A percentile compares a stretch with the other conserved stretches of the same genome.
Evolutionary conservation across 2,888 invertebrate genomes (phyloP).

Genomic region (Rhingia campestris): DNA sequence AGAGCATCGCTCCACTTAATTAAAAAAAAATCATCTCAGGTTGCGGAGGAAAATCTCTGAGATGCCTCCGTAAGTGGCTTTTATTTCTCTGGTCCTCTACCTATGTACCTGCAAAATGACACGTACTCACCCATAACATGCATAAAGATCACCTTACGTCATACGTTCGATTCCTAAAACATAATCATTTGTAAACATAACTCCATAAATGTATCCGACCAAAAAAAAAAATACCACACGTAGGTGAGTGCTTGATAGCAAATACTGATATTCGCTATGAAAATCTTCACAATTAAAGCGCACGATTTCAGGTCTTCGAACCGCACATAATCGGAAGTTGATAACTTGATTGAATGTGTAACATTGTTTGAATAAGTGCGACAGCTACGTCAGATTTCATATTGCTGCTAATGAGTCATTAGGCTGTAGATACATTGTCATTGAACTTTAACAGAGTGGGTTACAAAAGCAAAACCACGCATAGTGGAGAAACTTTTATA

Average conservation of each 20-base stretch:
- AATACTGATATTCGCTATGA: not conserved
- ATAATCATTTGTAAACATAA: too few species aligned
- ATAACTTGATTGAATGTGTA: constrained; percentile 4
- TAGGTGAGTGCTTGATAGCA: constrained; percentile 11
- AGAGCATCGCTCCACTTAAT: too few species aligned
- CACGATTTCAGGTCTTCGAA: constrained; percentile 22
- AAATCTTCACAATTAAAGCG: not conserved
- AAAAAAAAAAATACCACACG: not conserved
- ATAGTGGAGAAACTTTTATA: not conserved
- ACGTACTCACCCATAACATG: too few species aligned
- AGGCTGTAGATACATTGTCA: too few species aligned
- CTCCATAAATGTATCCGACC: not conserved
- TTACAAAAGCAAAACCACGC: not conserved
- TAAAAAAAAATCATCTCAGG: too few species aligned
- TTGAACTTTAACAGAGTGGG: not conserved
- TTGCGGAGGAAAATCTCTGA: too few species aligned
- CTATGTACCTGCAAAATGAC: too few species aligned
- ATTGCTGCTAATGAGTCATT: not conserved
- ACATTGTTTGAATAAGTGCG: not conserved
- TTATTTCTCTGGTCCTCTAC: too few species aligned
- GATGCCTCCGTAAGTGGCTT: too few species aligned
- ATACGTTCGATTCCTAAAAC: too few species aligned
- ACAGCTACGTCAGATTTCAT: constrained; percentile 1
- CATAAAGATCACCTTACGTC: too few species aligned
- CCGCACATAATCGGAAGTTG: constrained; percentile 15